Percentiles rank a stretch among this genome's conserved stretches.
phyloP scores from a whole-genome alignment of 2,888 invertebrate species.

The Troglohyphantes excavatus region DNA sequence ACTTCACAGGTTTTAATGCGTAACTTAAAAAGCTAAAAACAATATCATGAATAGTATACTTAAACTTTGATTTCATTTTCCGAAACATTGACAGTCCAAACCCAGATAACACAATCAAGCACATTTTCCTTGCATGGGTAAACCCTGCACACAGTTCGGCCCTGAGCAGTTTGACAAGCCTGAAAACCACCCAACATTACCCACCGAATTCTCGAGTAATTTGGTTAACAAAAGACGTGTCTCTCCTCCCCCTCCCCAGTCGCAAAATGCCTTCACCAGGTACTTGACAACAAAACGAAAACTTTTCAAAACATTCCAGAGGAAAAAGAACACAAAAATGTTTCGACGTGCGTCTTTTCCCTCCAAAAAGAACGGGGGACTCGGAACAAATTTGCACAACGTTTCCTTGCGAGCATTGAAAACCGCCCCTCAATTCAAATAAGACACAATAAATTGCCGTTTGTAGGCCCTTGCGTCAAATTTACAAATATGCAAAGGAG shows the following conservation, averaged over 20 bases:
- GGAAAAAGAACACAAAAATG: neutral
- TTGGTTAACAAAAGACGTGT: constrained; percentile 35
- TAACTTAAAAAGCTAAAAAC: too few species aligned
- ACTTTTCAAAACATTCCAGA: neutral
- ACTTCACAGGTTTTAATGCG: too few species aligned
- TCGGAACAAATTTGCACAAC: neutral
- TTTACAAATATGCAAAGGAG: constrained; percentile 31
- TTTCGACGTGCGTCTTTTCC: neutral
- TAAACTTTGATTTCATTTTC: neutral
- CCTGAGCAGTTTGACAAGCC: neutral
- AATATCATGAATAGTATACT: neutral
- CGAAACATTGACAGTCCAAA: neutral
- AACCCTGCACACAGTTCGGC: neutral
- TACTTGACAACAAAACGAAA: neutral
- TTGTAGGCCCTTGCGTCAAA: neutral
- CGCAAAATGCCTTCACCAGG: constrained; percentile 16
- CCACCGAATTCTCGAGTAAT: neutral
- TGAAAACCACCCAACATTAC: neutral
- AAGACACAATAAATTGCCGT: constrained; percentile 12
- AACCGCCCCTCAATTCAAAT: constrained; percentile 3
- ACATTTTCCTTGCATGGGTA: neutral
- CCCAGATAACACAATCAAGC: too few species aligned
- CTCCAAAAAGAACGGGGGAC: neutral
- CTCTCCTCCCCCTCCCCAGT: neutral
- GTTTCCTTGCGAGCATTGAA: neutral